Evolutionary conservation across 2,113 vertebrate genomes (phyloP), one percentile per base, ranked within the genome.

Genomic region (Hoplias malabaricus): DNA sequence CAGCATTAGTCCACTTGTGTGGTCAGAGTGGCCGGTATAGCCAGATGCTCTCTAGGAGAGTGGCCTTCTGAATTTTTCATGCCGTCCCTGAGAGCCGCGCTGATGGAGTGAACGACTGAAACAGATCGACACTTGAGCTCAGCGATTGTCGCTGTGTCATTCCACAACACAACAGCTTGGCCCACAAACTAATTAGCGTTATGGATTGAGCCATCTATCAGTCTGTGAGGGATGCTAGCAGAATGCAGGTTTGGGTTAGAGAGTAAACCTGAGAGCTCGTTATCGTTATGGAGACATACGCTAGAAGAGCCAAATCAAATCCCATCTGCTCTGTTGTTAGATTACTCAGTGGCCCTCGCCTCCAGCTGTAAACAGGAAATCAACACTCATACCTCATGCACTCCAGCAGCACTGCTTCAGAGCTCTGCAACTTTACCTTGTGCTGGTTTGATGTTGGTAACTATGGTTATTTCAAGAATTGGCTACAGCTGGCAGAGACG

Each of bases 141-240:
- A 27, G 40, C 27, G 68, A 76, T 75, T 75, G 77, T 68, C 61
- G 33, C 69, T 75, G 66, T 70, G 71, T 66, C 72, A 33, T 72
- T 83, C 69, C 36, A 29, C 73, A 42, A 65, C 81, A 72, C 77
- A 83, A 83, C 77, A 79, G 81, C 77, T 83, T 79, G 81, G 77
- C 73, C 76, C 77, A 72, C 73, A 67, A 71, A 69, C 69, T 76
- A 83, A 79, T 83, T 83, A 83, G 73, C 65, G 69, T 79, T 79
- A 75, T 76, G 67, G 77, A 83, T 83, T 79, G 77, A 79, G 59
- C 48, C 78, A 78, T 83, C 81, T 79, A 70, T 76, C 80, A 76
- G 72, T 69, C 78, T 61, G 42, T 38, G 78, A 62, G 50, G 78
- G 72, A 75, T 75, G 38, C 75, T 69, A 56, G 67, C 50, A 34